A percentile compares a stretch with the other conserved stretches of the same genome.
These are phyloP conservation scores for Alauda arvensis DNA, from an alignment of 2,797 vertebrate species.

Conservation along the genomic window DNA sequence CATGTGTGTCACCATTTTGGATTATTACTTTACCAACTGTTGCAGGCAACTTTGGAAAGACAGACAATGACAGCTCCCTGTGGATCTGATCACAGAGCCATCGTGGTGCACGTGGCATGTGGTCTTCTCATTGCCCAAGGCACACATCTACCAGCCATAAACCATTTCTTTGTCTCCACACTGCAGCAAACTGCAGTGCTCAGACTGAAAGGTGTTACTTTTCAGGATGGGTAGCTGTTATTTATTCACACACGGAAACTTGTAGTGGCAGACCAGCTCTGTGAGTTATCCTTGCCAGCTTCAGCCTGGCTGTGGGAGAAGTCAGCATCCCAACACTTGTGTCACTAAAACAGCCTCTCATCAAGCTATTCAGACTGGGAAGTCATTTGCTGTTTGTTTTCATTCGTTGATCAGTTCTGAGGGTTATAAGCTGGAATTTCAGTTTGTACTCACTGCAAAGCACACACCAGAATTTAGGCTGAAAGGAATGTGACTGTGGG, in stretches of 20 bases:
- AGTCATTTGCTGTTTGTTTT: slow-evolving; percentile 32
- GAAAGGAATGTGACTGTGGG: not conserved
- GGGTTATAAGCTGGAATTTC: slow-evolving; percentile 41
- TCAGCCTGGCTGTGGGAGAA: not conserved
- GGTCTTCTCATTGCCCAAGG: not conserved
- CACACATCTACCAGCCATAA: not conserved
- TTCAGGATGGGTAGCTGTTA: not conserved
- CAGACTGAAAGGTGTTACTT: not conserved
- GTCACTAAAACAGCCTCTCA: not conserved
- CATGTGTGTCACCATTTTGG: slow-evolving; percentile 27
- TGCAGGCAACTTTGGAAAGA: slow-evolving; percentile 42
- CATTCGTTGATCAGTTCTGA: slow-evolving; percentile 23
- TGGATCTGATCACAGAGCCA: not conserved
- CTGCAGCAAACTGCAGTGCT: not conserved
- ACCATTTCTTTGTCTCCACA: not conserved
- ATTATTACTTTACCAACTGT: slow-evolving; percentile 58
- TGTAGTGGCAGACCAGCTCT: not conserved
- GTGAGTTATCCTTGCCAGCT: not conserved
- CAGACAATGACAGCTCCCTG: slow-evolving; percentile 31
- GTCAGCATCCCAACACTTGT: not conserved
- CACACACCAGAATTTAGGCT: slow-evolving; percentile 15
- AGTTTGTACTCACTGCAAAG: slow-evolving; percentile 16
- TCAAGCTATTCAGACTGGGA: slow-evolving; percentile 33
- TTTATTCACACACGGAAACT: not conserved
- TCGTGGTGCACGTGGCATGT: not conserved